Conservation (phyloP, 1,140 invertebrate genomes). For the Drosophila funebris region DNA sequence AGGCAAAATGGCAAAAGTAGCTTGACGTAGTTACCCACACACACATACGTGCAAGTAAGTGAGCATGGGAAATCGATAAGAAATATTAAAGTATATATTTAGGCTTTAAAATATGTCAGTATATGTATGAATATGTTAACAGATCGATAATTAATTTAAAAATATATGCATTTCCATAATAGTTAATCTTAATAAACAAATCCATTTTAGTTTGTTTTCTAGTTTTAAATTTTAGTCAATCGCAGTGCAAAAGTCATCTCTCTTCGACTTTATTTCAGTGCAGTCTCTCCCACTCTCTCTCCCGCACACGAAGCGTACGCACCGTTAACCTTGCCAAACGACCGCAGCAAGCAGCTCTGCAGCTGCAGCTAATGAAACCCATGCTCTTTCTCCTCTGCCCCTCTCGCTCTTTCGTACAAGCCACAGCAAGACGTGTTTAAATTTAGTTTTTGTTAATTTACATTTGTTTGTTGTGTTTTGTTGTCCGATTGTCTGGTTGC, state of each 20-base stretch:
- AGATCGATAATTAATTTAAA: background rate
- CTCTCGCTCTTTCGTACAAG: slow-evolving; percentile 9
- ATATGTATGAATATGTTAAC: too few species aligned
- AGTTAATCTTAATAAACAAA: background rate
- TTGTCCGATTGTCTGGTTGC: slow-evolving; percentile 24
- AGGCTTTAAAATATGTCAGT: background rate
- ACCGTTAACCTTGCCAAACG: slow-evolving; percentile 53
- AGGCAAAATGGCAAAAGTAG: slow-evolving; percentile 8
- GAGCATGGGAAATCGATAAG: slow-evolving; percentile 32
- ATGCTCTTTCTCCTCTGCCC: background rate
- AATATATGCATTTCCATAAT: background rate
- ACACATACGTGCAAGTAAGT: background rate
- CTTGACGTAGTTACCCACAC: background rate
- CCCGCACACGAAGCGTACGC: background rate
- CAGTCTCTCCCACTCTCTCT: background rate
- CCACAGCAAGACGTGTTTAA: slow-evolving; percentile 78
- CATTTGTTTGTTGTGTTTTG: slow-evolving; percentile 59
- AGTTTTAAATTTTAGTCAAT: background rate
- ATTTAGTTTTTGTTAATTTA: slow-evolving; percentile 80
- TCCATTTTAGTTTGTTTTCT: background rate
- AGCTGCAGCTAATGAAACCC: slow-evolving; percentile 47
- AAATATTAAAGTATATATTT: slow-evolving; percentile 3
- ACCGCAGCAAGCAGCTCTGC: slow-evolving; percentile 44
- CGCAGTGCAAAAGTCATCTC: slow-evolving; percentile 39
- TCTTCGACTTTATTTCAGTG: background rate